Percentiles rank a stretch among this genome's conserved stretches.
These are phyloP conservation scores for Heterochromis multidens DNA, from an alignment of 2,113 vertebrate species.

Conservation along the genomic window DNA sequence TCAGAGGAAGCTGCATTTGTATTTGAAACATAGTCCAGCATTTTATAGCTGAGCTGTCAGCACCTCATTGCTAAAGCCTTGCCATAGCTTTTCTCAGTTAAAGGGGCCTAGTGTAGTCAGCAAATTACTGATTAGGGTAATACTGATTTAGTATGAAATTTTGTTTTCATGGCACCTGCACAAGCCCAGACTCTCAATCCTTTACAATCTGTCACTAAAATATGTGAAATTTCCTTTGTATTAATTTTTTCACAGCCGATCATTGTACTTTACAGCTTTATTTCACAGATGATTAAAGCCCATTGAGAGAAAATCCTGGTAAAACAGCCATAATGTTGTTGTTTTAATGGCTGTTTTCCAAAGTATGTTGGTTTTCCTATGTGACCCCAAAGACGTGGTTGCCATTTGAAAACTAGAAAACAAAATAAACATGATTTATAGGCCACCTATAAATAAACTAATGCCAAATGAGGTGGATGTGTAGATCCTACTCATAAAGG, in stretches of 20 bases:
- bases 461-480: slow-evolving; percentile 73
- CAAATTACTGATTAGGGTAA: neutral
- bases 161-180: slow-evolving; percentile 5
- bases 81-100: slow-evolving; percentile 6
- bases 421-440: slow-evolving; percentile 78
- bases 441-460: slow-evolving; percentile 69
- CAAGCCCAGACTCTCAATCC: neutral
- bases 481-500: slow-evolving; percentile 70
- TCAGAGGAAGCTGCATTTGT: slow-evolving; percentile 18
- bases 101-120: neutral
- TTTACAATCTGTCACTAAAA: neutral
- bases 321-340: slow-evolving; percentile 22
- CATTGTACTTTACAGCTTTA: slow-evolving; percentile 37
- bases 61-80: slow-evolving; percentile 41
- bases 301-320: slow-evolving; percentile 18
- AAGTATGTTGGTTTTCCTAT: slow-evolving; percentile 34
- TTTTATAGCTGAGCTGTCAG: slow-evolving; percentile 52
- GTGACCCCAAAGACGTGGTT: slow-evolving; percentile 32
- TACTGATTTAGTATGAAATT: neutral
- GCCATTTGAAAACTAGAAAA: slow-evolving; percentile 59
- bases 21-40: neutral
- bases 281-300: slow-evolving; percentile 57
- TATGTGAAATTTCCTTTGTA: neutral
- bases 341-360: slow-evolving; percentile 17
- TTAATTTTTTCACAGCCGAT: slow-evolving; percentile 31